phyloP scores from a whole-genome alignment of 2,113 vertebrate genomes.

The Pampusana beccarii region DNA sequence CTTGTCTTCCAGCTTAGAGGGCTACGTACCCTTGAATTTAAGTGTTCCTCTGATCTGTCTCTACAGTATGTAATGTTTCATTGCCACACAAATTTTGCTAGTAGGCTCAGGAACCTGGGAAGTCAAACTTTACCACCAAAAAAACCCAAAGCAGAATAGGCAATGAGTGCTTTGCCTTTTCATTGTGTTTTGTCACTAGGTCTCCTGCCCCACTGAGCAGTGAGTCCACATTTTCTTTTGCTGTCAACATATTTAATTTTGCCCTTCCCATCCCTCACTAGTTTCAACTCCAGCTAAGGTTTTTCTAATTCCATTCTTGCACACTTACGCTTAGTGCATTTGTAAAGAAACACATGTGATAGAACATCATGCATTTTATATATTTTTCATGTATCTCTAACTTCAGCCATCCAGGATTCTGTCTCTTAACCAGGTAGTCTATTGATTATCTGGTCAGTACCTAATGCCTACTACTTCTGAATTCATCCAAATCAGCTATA shows the following conservation, averaged over 20 bases:
- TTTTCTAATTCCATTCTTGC: not conserved
- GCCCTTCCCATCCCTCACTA: not conserved
- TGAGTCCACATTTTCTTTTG: not conserved
- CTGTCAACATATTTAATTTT: not conserved
- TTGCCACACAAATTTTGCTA: not conserved
- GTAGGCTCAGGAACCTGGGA: not conserved
- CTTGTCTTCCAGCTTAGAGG: too few relatives aligned
- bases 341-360: not conserved
- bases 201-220: not conserved
- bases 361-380: not conserved
- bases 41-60: not conserved
- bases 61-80: not conserved
- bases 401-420: not conserved
- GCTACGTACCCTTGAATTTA: not conserved
- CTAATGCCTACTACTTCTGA: not conserved
- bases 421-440: not conserved
- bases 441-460: not conserved
- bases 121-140: not conserved
- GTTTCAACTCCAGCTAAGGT: not conserved
- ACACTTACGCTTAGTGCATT: not conserved
- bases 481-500: not conserved
- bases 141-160: not conserved
- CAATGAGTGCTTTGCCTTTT: not conserved
- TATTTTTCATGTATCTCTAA: not conserved
- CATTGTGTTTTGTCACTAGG: not conserved